Conservation (phyloP, 2,888 invertebrate species). For the Dascillus cervinus region DNA sequence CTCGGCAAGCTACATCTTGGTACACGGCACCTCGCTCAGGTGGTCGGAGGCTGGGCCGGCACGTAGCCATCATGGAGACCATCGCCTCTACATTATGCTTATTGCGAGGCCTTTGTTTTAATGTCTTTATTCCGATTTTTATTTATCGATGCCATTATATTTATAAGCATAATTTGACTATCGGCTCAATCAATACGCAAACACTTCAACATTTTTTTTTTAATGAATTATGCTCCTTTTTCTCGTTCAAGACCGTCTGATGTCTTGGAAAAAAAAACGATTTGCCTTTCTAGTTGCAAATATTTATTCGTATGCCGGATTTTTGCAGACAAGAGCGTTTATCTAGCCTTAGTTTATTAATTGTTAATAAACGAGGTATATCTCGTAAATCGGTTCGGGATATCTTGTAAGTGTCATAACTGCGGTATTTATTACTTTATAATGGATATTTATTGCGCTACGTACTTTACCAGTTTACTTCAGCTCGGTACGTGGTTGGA, state of each 20-base stretch:
- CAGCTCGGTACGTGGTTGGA: conserved; percentile 19
- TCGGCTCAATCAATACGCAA: too few species aligned
- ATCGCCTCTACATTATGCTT: conserved; percentile 33
- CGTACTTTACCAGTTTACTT: conserved; percentile 21
- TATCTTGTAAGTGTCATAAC: conserved; percentile 38
- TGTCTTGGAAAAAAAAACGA: too few species aligned
- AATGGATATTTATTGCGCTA: conserved; percentile 38
- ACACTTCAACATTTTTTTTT: conserved; percentile 1
- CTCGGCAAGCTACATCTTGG: conserved; percentile 35
- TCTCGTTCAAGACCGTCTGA: too few species aligned
- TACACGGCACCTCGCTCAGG: conserved; percentile 37
- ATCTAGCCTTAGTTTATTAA: conserved; percentile 29
- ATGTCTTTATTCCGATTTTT: conserved; percentile 41
- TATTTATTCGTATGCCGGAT: too few species aligned
- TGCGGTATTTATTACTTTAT: conserved; percentile 38
- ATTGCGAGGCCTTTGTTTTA: conserved; percentile 36
- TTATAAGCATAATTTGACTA: conserved; percentile 32
- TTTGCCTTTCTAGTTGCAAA: too few species aligned
- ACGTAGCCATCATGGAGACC: conserved; percentile 27
- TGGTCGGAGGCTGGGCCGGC: conserved; percentile 30
- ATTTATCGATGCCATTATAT: conserved; percentile 34
- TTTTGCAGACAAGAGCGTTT: too few species aligned
- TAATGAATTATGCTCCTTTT: conserved; percentile 2
- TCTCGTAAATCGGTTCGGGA: conserved; percentile 35
- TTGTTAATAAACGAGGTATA: conserved; percentile 28